phyloP scores from a whole-genome alignment of 2,797 vertebrate species.

The Spea hammondii region DNA sequence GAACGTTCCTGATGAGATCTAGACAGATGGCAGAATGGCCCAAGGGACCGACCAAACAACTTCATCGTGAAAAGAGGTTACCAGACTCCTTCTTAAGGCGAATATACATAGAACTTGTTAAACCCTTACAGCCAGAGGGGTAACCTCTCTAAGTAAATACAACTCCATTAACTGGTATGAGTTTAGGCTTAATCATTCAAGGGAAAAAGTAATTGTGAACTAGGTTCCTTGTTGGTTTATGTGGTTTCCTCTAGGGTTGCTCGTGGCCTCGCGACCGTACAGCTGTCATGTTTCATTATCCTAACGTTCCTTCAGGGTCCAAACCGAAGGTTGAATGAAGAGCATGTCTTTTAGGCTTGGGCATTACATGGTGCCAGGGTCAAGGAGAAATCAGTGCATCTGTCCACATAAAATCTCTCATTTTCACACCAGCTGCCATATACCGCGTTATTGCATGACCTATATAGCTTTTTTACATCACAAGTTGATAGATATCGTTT shows the following conservation, averaged over 20 bases:
- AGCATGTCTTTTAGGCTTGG: constrained; percentile 55
- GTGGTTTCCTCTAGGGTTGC: constrained; percentile 55
- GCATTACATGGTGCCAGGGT: constrained; percentile 47
- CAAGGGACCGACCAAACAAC: constrained; percentile 27
- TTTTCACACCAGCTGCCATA: constrained; percentile 60
- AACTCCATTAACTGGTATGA: constrained; percentile 40
- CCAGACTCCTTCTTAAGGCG: constrained; percentile 6
- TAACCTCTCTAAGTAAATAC: constrained; percentile 45
- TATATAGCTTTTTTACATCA: constrained; percentile 45
- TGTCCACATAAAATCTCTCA: constrained; percentile 49
- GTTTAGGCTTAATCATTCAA: constrained; percentile 44
- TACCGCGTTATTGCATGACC: constrained; percentile 38
- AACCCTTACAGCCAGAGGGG: constrained; percentile 28
- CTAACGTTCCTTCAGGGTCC: constrained; percentile 54
- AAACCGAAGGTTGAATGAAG: constrained; percentile 52
- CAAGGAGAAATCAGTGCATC: constrained; percentile 57
- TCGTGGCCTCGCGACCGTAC: constrained; percentile 58
- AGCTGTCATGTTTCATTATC: constrained; percentile 61
- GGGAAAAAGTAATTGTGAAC: constrained; percentile 57
- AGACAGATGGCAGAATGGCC: constrained; percentile 37
- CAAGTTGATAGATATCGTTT: constrained; percentile 55
- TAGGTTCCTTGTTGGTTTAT: constrained; percentile 56
- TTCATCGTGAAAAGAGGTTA: constrained; percentile 23
- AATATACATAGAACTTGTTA: constrained; percentile 26
- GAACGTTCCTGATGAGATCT: constrained; percentile 28